Conservation (phyloP, 2,113 vertebrate species). For the Lepisosteus osseus region DNA sequence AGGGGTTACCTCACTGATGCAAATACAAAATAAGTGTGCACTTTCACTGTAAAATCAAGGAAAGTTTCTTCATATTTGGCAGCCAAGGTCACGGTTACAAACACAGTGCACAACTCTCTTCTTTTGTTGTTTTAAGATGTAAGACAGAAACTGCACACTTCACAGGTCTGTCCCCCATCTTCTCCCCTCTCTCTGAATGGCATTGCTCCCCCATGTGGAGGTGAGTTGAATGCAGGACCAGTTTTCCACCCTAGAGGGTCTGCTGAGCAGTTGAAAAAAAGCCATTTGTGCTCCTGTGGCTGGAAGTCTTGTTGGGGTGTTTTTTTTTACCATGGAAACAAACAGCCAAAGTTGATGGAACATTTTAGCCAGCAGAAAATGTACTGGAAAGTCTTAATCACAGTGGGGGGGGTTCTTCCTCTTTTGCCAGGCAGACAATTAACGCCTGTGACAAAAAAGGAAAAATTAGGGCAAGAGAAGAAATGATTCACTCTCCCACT, state of each 20-base stretch:
- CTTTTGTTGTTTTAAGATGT: no score
- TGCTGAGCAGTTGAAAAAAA: conserved; percentile 49
- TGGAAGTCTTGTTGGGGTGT: conserved; percentile 50
- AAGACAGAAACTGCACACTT: no score
- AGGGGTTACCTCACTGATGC: no score
- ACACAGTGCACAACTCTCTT: no score
- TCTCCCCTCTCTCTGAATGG: no score
- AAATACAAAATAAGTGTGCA: no score
- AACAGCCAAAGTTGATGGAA: conserved; percentile 58
- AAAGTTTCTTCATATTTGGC: no score
- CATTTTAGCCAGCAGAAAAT: conserved; percentile 42
- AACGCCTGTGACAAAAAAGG: background rate
- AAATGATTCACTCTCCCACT: conserved; percentile 39
- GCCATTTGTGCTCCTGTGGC: conserved; percentile 47
- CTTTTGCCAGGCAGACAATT: background rate
- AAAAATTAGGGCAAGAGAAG: conserved; percentile 27
- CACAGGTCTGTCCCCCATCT: no score
- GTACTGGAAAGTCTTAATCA: conserved; percentile 38
- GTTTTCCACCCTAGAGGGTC: conserved; percentile 46
- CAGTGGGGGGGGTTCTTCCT: conserved; percentile 6
- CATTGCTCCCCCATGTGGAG: no score
- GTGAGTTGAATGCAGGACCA: conserved; percentile 5
- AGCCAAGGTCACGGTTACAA: no score
- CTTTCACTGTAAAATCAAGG: no score
- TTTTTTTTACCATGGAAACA: conserved; percentile 47